phyloP scores from a whole-genome alignment of 2,888 invertebrate species.

The Nomada fucata region DNA sequence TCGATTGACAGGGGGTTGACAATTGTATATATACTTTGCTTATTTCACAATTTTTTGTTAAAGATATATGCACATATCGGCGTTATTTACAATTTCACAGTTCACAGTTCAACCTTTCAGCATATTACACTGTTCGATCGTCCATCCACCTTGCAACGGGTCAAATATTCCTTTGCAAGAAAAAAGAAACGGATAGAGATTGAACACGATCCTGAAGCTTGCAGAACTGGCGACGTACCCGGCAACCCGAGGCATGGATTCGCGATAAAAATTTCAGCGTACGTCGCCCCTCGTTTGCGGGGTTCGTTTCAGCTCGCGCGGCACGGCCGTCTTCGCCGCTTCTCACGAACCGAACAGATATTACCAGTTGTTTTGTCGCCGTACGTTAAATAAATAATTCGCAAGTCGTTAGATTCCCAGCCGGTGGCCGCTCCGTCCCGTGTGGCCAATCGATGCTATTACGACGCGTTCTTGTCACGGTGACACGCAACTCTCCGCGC shows the following conservation, averaged over 20 bases:
- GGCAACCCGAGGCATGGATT: conserved; percentile 17
- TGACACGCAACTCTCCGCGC: conserved; percentile 33
- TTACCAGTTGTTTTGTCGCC: conserved; percentile 62
- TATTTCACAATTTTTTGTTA: too few relatives aligned
- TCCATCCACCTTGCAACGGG: too few relatives aligned
- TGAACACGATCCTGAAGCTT: neutral
- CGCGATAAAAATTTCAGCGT: conserved; percentile 62
- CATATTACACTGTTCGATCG: too few relatives aligned
- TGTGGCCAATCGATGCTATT: conserved; percentile 64
- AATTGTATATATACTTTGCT: too few relatives aligned
- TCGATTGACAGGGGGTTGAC: too few relatives aligned
- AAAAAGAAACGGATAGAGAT: conserved; percentile 15
- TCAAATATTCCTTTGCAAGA: too few relatives aligned
- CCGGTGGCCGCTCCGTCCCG: conserved; percentile 13
- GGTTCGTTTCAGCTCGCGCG: conserved; percentile 26
- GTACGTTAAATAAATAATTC: conserved; percentile 68
- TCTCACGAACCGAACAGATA: conserved; percentile 50
- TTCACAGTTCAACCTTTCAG: too few relatives aligned
- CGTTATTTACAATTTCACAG: too few relatives aligned
- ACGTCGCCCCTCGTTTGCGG: conserved; percentile 50
- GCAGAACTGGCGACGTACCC: neutral
- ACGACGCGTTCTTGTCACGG: conserved; percentile 49
- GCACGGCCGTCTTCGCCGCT: conserved; percentile 23
- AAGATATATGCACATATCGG: too few relatives aligned
- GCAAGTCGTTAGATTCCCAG: conserved; percentile 64